phyloP scores from a whole-genome alignment of 1,140 invertebrate genomes.

The Heliothis subflexa region DNA sequence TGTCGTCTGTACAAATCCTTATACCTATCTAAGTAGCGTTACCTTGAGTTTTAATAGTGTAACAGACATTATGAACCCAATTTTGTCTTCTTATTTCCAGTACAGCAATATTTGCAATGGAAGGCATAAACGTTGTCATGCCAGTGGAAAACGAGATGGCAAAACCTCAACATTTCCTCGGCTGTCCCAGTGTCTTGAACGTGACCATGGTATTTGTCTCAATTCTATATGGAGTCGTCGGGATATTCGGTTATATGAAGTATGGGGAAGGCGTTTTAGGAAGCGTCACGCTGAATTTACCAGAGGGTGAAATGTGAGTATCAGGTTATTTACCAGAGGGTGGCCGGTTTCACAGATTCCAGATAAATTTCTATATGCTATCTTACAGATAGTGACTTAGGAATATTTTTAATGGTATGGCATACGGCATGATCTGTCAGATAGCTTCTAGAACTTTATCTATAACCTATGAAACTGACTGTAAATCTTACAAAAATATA shows the following conservation, averaged over 20 bases:
- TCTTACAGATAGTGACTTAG: no score
- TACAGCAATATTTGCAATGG: slow-evolving; percentile 92
- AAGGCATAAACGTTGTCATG: slow-evolving; percentile 93
- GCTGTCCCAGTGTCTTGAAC: slow-evolving; percentile 93
- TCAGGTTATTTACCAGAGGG: no score
- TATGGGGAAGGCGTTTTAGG: slow-evolving; percentile 89
- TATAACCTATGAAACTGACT: no score
- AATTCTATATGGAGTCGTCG: slow-evolving; percentile 90
- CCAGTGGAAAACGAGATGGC: slow-evolving; percentile 95
- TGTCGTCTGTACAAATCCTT: no score
- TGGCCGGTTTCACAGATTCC: no score
- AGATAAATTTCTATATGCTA: no score
- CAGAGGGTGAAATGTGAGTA: slow-evolving; percentile 87
- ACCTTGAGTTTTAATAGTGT: neutral
- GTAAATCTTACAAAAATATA: no score
- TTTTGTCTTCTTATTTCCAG: slow-evolving; percentile 72
- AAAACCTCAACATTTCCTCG: slow-evolving; percentile 91
- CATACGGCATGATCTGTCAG: no score
- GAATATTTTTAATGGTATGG: no score
- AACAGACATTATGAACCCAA: neutral
- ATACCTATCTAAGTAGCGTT: no score
- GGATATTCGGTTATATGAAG: slow-evolving; percentile 93
- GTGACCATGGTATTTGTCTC: slow-evolving; percentile 92
- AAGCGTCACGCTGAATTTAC: slow-evolving; percentile 91
- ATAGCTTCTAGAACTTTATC: no score